These are phyloP conservation scores for Tychaedon coryphoeus DNA, from an alignment of 2,113 vertebrate species.

Conservation along the genomic window DNA sequence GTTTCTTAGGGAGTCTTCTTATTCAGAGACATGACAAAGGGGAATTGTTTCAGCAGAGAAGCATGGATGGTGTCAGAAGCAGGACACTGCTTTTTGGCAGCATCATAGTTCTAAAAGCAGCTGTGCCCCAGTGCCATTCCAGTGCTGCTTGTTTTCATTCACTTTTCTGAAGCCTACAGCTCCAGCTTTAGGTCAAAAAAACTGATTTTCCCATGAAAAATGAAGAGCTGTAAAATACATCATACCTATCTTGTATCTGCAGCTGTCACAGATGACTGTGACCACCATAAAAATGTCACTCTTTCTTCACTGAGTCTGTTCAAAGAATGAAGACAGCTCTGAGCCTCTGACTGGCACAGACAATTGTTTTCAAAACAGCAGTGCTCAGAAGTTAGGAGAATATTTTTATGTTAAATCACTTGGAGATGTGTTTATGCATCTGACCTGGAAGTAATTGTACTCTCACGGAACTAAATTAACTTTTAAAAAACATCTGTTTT, in stretches of 20 bases:
- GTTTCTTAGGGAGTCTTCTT: not conserved
- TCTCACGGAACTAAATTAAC: not conserved
- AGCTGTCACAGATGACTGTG: not conserved
- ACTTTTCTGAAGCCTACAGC: not conserved
- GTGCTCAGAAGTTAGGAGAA: not conserved
- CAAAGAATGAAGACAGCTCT: not conserved
- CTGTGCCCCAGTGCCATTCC: not conserved
- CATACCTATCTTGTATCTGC: not conserved
- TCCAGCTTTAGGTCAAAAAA: not conserved
- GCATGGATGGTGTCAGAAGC: not conserved
- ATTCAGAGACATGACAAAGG: not conserved
- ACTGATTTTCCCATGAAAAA: not conserved
- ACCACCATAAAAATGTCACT: not conserved
- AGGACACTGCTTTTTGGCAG: not conserved
- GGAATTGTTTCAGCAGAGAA: not conserved
- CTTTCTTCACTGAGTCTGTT: not conserved
- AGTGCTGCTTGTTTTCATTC: not conserved
- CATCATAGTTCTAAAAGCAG: not conserved
- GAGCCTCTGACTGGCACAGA: not conserved
- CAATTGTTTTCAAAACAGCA: not conserved
- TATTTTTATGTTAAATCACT: not conserved
- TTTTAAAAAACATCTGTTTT: rapidly evolving
- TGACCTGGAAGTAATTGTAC: not conserved
- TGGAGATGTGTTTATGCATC: not conserved
- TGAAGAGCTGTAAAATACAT: not conserved